phyloP scores from a whole-genome alignment of 2,888 invertebrate species.

The Agrochola lychnidis region DNA sequence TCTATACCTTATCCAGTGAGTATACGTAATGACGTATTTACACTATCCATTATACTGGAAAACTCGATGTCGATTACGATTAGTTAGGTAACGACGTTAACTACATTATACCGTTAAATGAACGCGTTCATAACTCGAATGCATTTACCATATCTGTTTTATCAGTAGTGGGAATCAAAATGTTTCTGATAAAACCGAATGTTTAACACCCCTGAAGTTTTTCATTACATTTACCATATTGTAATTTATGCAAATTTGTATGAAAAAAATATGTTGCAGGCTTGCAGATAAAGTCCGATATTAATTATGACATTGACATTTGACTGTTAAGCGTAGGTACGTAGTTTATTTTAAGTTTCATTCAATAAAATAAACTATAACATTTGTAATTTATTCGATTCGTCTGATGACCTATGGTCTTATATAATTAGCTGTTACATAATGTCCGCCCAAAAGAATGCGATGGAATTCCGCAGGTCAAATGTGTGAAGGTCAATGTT shows the following conservation, averaged over 20 bases:
- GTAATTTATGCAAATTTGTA: constrained; percentile 1
- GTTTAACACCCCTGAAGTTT: constrained; percentile 29
- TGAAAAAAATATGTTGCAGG: neutral
- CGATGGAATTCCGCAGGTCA: constrained; percentile 27
- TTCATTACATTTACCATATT: constrained; percentile 17
- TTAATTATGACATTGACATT: constrained; percentile 17
- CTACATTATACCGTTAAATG: constrained; percentile 27
- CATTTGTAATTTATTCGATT: constrained; percentile 1
- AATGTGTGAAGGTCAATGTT: constrained; percentile 33
- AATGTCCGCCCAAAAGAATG: constrained; percentile 29
- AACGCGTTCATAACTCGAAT: constrained; percentile 37
- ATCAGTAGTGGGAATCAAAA: constrained; percentile 32
- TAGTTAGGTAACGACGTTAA: constrained; percentile 61
- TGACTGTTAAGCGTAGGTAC: neutral
- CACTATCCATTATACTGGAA: constrained; percentile 64
- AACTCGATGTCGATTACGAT: constrained; percentile 59
- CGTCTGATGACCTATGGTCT: constrained; percentile 29
- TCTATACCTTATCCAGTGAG: constrained; percentile 10
- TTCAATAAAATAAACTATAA: neutral
- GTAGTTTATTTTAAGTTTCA: neutral
- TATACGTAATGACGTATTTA: constrained; percentile 37
- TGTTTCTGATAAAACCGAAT: constrained; percentile 16
- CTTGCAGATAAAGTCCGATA: neutral
- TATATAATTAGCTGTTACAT: constrained; percentile 20
- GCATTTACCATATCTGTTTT: constrained; percentile 37